Base-by-base conservation (phyloP, 2,113 vertebrate species). In the Microtus richardsoni region DNA sequence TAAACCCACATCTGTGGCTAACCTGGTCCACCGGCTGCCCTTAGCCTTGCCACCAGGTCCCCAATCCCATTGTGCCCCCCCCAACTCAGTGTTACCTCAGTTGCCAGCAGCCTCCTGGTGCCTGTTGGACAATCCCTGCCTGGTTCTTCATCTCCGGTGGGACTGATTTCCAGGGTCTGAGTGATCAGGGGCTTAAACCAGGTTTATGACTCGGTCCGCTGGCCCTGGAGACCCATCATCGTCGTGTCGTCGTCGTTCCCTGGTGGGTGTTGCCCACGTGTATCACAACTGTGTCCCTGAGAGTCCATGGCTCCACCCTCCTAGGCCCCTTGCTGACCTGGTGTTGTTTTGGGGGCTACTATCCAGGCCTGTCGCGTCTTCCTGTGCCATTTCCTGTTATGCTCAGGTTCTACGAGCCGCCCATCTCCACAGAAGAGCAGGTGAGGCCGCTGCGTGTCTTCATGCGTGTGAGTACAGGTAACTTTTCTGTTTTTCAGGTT, bases 361-460 rank as follows among this genome's bases (percentile, higher is more conserved):
- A 16, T 54, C 80, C 7, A 14, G 92, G 83, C 66, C 91, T 3
- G 14, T 49, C 0, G 39, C 49, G 16, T 24, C 78, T 64, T 28
- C 21, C 30, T 5, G 58, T 30, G n/a, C 39, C 33, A 24, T 62
- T 41, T 75, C 62, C 71, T 0, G 0, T 21, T 84, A 1, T 4
- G 90, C 54, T 17, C 77, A 26, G 6, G 11, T 41, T 54, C 41
- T 58, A 11, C 0, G 8, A 62, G 4, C 39, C 7, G 13, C 33
- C 58, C 64, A 28, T 19, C 16, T 28, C 36, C 84, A 47, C 47
- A 0, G 8, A 26, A 58, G 41, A 52, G 49, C 91, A 88, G 97
- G 97, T 95, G 97, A 97, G 97, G 3, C 62, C 1, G 79, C 39
- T 33, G 30, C 0, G 5, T 4, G 54, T 6, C 44, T n/a, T 60